Base-by-base conservation (phyloP, 2,888 invertebrate genomes). In the Thelaira solivaga region DNA sequence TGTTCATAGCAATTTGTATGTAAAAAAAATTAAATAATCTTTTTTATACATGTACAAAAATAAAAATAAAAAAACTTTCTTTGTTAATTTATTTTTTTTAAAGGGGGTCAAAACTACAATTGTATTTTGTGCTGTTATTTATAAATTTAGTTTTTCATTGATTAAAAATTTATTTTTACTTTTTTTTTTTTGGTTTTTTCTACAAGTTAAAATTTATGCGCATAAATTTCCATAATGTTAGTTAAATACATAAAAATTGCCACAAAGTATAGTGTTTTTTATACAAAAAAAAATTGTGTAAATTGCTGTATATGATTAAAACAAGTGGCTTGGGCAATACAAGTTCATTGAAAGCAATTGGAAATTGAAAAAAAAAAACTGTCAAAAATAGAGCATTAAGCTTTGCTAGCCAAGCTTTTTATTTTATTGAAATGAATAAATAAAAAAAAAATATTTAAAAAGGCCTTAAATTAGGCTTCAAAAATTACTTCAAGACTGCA, bases 181-280 rank as follows among this genome's bases (percentile, higher is more conserved):
- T n/a, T n/a, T n/a, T n/a, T n/a, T n/a, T n/a, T n/a, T n/a, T n/a
- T n/a, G n/a, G n/a, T n/a, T n/a, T n/a, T n/a, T n/a, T 61, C 39
- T 71, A 68, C 62, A 47, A 72, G 36, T 39, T 62, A 16, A 53
- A 68, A 72, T 49, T 51, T 68, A 77, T 73, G 77, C 68, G 62
- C 77, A 77, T 77, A 77, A 64, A 77, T 77, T 77, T 68, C 29
- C 68, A 67, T 76, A 45, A 61, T 20, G 2, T 45, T 51, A 51
- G 16, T 16, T 49, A 29, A 1, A 34, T 10, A 13, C n/a, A 45
- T 55, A 39, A 49, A 51, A 59, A 22, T 43, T 45, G 10, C 18
- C 36, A 24, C 29, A 39, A 53, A 31, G 31, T 47, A 68, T 10
- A 29, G 41, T 39, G 18, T 10, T 57, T 59, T 39, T 8, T 13